Base-by-base conservation (phyloP, 2,888 invertebrate species). In the Pheosia gnoma region DNA sequence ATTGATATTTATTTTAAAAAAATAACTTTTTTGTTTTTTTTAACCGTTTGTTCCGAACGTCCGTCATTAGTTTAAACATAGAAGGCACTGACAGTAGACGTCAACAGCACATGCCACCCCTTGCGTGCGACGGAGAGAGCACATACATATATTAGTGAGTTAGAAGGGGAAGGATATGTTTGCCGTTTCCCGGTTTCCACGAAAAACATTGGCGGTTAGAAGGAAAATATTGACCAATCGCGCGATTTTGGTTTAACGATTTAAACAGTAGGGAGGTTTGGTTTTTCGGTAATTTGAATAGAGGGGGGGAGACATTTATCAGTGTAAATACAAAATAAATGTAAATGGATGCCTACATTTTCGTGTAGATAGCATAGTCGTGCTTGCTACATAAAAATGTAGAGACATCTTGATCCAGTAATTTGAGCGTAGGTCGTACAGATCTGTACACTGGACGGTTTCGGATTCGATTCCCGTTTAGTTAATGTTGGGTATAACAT, bases 51-150 rank as follows among this genome's bases (percentile, higher is more conserved):
- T 77, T 77, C 73, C 70, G 77, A 80, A 82, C 92, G 93, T 91
- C 92, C 88, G 87, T 80, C 86, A 85, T 83, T 86, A 82, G 80
- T 87, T 86, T 88, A 84, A 86, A 87, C 91, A 80, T 81, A 74
- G 84, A 88, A 89, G 86, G 86, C 84, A 93, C 93, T 93, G 91
- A 85, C 84, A 82, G 79, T 72, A 75, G 72, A 75, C 74, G 71
- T 78, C 77, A 78, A 75, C 76, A 65, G 63, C 73, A 74, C 77
- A 75, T 80, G 85, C 79, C 82, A 86, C 84, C 90, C 91, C 88
- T 83, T 71, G 77, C 75, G 88, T 77, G 84, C 62, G 80, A 92
- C 59, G 70, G 87, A 86, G 87, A 67, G 74, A 78, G 68, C 65
- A 59, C 76, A 79, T 76, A 74, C 76, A 75, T 77, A 73, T 67